A percentile compares a stretch with the other conserved stretches of the same genome.
These are phyloP conservation scores for Lasius fuliginosus DNA, from an alignment of 2,888 invertebrate species.

Conservation along the genomic window DNA sequence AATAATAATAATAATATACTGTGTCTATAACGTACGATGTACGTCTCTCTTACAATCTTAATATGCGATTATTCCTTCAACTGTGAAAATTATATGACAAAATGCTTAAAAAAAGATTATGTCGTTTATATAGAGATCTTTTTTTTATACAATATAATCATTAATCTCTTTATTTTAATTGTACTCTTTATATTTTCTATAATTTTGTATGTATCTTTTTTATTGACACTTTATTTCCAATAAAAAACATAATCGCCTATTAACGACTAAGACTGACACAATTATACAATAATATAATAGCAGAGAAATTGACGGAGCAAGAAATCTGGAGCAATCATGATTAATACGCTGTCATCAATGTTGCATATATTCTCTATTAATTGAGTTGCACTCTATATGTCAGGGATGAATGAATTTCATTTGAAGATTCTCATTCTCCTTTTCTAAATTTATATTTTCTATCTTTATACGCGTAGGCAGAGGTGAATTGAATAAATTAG, in stretches of 20 bases:
- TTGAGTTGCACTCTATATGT: background rate
- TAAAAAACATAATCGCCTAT: background rate
- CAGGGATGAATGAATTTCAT: background rate
- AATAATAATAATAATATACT: background rate
- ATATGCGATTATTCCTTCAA: background rate
- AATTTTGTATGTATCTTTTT: background rate
- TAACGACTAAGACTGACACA: background rate
- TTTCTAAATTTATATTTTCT: constrained; percentile 1
- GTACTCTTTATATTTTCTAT: background rate
- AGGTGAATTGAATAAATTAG: background rate
- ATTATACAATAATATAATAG: too few relatives aligned
- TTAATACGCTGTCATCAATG: background rate
- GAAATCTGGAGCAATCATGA: background rate
- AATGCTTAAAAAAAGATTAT: background rate
- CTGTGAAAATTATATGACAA: background rate
- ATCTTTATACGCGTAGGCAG: background rate
- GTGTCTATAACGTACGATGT: background rate
- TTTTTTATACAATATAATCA: background rate
- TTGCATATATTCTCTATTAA: background rate
- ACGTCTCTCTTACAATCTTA: background rate
- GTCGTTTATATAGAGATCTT: background rate
- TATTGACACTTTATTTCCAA: background rate
- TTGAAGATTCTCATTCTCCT: background rate
- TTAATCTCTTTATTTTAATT: background rate
- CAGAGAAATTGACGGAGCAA: background rate